A percentile compares a stretch with the other conserved stretches of the same genome.
These are phyloP conservation scores for Eupeodes latifasciatus DNA, from an alignment of 2,888 invertebrate genomes.

Conservation along the genomic window DNA sequence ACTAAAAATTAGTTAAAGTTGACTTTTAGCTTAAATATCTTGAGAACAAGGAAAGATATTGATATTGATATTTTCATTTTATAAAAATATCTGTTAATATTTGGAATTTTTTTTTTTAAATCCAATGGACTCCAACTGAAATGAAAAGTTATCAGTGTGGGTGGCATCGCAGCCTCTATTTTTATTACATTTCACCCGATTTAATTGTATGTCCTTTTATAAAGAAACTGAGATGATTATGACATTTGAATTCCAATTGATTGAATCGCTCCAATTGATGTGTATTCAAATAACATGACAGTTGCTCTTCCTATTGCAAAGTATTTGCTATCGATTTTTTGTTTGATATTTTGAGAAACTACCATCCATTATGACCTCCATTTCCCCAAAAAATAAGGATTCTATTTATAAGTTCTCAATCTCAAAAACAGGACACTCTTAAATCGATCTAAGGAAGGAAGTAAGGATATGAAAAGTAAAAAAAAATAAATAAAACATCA, in stretches of 20 bases:
- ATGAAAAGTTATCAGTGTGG: too few relatives aligned
- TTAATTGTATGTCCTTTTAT: too few relatives aligned
- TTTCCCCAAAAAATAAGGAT: neutral
- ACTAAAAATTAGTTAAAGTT: too few relatives aligned
- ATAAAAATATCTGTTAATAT: too few relatives aligned
- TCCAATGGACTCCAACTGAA: too few relatives aligned
- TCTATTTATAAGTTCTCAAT: conserved; percentile 7
- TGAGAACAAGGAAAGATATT: too few relatives aligned
- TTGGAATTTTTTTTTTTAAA: too few relatives aligned
- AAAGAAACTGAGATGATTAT: neutral
- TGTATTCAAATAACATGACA: neutral
- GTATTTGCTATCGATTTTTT: neutral
- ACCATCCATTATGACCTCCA: conserved; percentile 2
- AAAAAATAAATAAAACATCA: conserved; percentile 24
- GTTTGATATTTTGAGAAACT: neutral
- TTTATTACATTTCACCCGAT: too few relatives aligned
- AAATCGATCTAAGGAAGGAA: conserved; percentile 14
- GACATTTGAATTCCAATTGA: neutral
- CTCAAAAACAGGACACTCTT: conserved; percentile 8
- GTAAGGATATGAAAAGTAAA: neutral
- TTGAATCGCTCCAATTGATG: too few relatives aligned
- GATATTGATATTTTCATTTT: too few relatives aligned
- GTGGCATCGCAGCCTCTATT: too few relatives aligned
- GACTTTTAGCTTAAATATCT: too few relatives aligned
- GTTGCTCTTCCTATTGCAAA: neutral